Evolutionary conservation across 2,113 vertebrate genomes (phyloP).

Genomic region (Notarius lentiginosus): DNA sequence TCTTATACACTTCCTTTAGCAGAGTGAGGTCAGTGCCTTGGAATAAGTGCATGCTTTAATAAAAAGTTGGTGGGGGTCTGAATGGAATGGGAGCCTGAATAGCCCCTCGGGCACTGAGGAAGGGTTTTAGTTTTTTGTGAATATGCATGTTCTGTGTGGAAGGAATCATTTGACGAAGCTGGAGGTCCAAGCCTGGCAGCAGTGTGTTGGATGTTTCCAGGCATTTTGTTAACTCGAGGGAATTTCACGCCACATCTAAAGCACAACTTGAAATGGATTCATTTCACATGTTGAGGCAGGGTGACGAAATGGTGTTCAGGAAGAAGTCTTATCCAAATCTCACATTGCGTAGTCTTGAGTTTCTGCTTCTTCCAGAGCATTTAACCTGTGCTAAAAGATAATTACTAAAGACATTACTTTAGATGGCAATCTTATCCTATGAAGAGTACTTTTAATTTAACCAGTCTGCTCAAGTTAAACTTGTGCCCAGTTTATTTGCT

Average conservation of each 20-base stretch:
- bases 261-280: not conserved
- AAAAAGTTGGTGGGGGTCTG: conserved; percentile 40
- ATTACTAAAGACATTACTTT: not conserved
- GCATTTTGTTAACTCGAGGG: not conserved
- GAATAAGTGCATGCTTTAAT: conserved; percentile 51
- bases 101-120: conserved; percentile 33
- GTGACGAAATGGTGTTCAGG: not conserved
- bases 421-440: not conserved
- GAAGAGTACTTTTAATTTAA: not conserved
- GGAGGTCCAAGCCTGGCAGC: not conserved
- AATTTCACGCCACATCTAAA: not conserved
- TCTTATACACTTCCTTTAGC: conserved; percentile 43
- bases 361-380: not conserved
- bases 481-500: not conserved
- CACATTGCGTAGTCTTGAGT: not conserved
- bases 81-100: conserved; percentile 16
- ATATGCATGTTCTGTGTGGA: not conserved
- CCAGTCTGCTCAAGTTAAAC: not conserved
- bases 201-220: not conserved
- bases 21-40: conserved; percentile 65
- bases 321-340: not conserved
- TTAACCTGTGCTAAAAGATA: not conserved
- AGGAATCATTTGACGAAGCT: not conserved
- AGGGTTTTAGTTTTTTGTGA: conserved; percentile 22
- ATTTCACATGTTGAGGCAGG: not conserved